Evolutionary conservation across 2,888 invertebrate species (phyloP), one percentile per base, ranked within the genome.

Genomic region (Drosophila differens): DNA sequence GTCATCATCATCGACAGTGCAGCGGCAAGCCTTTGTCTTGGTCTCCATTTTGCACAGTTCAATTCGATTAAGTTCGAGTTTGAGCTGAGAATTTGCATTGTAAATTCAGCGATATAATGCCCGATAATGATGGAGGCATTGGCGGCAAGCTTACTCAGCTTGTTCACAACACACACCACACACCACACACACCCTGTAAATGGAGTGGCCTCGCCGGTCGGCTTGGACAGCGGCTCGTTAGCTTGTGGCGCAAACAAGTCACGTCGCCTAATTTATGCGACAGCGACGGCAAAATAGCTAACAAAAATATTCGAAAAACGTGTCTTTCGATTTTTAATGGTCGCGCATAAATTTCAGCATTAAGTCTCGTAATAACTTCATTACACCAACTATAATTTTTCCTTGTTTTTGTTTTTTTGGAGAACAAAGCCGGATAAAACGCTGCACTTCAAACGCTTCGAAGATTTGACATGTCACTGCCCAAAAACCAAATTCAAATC

Each of bases 291-390:
- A 60, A 61, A 64, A 64, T 72, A 70, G 79, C 81, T 87, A 85
- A 47, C 47, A 47, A 47, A 91, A 85, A 90, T 89, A 91, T 91
- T 90, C 91, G 59, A 76, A 80, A 90, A 90, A 85, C 91, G 89
- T 91, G 90, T 85, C 91, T 84, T 82, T 85, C 80, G 82, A 80
- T 76, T 82, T 91, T 91, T 89, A 89, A 91, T 91, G 81, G 83
- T 78, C 75, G 76, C 80, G 90, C 89, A 91, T 91, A 91, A 91
- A 91, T 91, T 91, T 86, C 79, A 83, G 82, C 88, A 91, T 91
- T 90, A 91, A 91, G 85, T 81, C 83, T 88, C 83, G 79, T 91
- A 91, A 91, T 90, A 91, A 91, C 91, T 91, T 91, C 89, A 91
- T 91, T 90, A 91, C 90, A 89, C 83, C 78, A 89, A 86, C 86